Conservation (phyloP, 2,888 invertebrate species). For the Alcis repandata region DNA sequence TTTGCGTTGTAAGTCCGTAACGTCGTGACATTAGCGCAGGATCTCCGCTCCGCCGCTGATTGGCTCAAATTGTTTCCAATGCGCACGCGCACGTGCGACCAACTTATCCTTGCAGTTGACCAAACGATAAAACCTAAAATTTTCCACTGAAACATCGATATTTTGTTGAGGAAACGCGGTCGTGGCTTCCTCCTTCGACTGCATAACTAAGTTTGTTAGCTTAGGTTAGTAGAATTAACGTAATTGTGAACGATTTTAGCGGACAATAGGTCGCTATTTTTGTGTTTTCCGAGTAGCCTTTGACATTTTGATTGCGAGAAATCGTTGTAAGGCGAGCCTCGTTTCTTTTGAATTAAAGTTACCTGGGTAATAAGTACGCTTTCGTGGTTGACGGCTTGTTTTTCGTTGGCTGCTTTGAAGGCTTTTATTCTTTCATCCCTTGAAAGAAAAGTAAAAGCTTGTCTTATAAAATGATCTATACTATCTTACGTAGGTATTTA, state of each 20-base stretch:
- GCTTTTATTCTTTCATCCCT: too few relatives aligned
- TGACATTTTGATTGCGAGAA: constrained; percentile 54
- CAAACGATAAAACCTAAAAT: background rate
- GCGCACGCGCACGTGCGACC: constrained; percentile 61
- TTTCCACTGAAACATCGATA: background rate
- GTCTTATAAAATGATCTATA: too few relatives aligned
- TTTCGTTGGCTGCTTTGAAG: too few relatives aligned
- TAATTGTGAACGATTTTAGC: constrained; percentile 60
- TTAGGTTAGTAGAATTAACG: constrained; percentile 49
- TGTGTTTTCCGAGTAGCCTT: constrained; percentile 44
- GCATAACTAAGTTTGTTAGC: constrained; percentile 34
- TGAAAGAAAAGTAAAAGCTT: too few relatives aligned
- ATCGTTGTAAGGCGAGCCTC: constrained; percentile 6
- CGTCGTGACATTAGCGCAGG: constrained; percentile 70
- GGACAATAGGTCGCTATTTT: constrained; percentile 44
- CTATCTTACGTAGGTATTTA: too few relatives aligned
- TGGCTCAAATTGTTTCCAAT: constrained; percentile 70
- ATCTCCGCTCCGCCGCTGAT: constrained; percentile 66
- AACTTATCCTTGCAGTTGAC: background rate
- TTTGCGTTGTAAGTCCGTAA: constrained; percentile 30
- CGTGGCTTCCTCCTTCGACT: background rate
- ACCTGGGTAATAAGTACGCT: background rate
- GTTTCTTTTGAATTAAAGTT: constrained; percentile 26
- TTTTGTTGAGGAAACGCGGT: background rate
- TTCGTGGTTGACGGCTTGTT: too few relatives aligned